Evolutionary conservation across 2,113 vertebrate genomes (phyloP), one percentile per base, ranked within the genome.

Genomic region (Mustela lutreola): DNA sequence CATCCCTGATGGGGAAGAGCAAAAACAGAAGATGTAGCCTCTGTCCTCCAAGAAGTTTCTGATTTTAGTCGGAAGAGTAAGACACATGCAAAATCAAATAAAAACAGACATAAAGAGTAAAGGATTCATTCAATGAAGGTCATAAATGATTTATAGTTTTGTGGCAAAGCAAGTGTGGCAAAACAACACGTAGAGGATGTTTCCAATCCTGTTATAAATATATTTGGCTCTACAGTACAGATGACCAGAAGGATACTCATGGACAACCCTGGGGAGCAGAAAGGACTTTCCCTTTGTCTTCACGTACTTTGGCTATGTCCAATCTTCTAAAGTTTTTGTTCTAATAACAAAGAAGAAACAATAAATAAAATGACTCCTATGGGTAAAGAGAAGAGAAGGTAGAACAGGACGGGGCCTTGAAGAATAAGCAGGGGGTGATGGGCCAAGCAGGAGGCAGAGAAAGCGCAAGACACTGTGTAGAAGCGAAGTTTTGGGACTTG

Each of bases 361-460:
- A 36, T 36, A 73, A 92, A 79, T 73, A 90, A 97, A 96, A 86
- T 84, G 26, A 94, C 78, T 93, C 84, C 58, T 21, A 70, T 31
- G 19, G 39, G 56, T 84, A 19, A 80, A 50, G 36, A 92, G 36
- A 85, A 62, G 42, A 56, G 12, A 79, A 62, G 36, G 89, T 19
- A 60, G 71, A 91, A 45, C 6, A 14, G 4, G 71, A 65, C 16
- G 28, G 58, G 82, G 58, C 39, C 21, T 28, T 33, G 11, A 10
- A 56, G 2, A 8, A 33, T 14, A 70, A 24, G 26, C 31, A 85
- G 6, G 14, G 45, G 86, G 19, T 14, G n/a, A 60, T 4, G 28
- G 33, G 50, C 14, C 60, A 78, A 31, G 60, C 1, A 1, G 1
- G 65, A 5, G 21, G 76, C 81, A 65, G 14, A 65, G 63, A 89